Base-by-base conservation (phyloP, 2,888 invertebrate species). In the Acrobeloides nanus region DNA sequence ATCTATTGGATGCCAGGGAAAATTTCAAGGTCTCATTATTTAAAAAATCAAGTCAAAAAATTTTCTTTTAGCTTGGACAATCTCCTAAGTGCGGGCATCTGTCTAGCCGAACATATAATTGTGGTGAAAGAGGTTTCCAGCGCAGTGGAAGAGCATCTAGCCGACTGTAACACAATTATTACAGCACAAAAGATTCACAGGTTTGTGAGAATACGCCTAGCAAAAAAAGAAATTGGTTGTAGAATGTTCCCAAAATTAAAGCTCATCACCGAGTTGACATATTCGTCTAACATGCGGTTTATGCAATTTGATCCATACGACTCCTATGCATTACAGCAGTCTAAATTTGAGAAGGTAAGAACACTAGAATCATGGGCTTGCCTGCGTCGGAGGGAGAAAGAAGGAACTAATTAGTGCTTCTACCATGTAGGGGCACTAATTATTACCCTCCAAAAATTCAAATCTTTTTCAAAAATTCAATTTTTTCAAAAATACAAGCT, bases 261-360 rank as follows among this genome's bases (percentile, higher is more conserved):
- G 77, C 92, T 93, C 73, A 92, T 95, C 74, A 95, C 93, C 33
- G 95, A 95, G 78, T 78, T 95, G 60, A 89, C 90, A 38, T 92
- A 93, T 77, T 89, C 92, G 38, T 89, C 90, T 53, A 95, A 95
- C 76, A 95, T 95, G 95, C 82, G 95, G 66, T 95, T 95, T 76
- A 95, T 95, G 89, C 93, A 93, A 80, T 95, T 95, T 78, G 81
- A 92, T 66, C 92, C 93, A 10, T 88, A 90, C 75, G 93, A 95
- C 78, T 86, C 87, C 74, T 95, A 93, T 75, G 92, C 92, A 7
- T 81, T 93, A 64, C 89, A 90, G 74, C 83, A 95, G 57, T 93
- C 92, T 66, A 92, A 92, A 81, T 88, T 93, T 85, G 95, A 95
- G 82, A 95, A 95, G 87, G 93, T 93, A 10, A 8, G 35, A 7